Conservation (phyloP, 2,113 vertebrate species). For the Salvator merianae region DNA sequence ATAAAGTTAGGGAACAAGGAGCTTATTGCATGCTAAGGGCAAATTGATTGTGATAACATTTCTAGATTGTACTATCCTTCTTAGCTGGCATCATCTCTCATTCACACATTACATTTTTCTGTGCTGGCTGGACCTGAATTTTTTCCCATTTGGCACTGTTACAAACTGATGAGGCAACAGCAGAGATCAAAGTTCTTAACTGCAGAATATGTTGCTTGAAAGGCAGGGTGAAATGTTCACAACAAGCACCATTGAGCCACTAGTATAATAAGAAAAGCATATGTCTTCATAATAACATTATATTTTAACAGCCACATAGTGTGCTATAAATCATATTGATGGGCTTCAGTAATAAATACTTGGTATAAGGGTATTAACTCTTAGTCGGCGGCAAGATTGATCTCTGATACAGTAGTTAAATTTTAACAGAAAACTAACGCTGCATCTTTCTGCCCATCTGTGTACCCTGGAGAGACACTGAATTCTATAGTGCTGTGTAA, state of each 20-base stretch:
- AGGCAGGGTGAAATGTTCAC: constrained; percentile 5
- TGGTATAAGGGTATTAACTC: constrained; percentile 34
- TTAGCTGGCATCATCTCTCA: neutral
- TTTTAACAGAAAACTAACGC: constrained; percentile 9
- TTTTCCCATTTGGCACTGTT: neutral
- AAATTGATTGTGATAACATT: neutral
- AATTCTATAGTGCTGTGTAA: constrained; percentile 37
- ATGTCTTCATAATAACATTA: neutral
- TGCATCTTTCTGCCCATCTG: constrained; percentile 9
- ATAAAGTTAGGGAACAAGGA: neutral
- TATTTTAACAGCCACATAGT: constrained; percentile 27
- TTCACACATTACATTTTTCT: neutral
- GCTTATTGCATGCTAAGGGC: neutral
- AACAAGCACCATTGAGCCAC: neutral
- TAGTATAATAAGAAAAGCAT: neutral
- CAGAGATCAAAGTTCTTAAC: neutral
- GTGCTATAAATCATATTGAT: constrained; percentile 17
- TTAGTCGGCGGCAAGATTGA: constrained; percentile 25
- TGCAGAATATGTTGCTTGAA: constrained; percentile 12
- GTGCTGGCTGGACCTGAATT: neutral
- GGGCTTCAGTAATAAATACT: constrained; percentile 27
- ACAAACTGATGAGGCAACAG: constrained; percentile 7
- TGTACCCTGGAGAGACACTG: constrained; percentile 12
- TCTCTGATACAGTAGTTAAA: constrained; percentile 25
- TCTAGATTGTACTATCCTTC: neutral